A percentile compares a stretch with the other conserved stretches of the same genome.
Conservation (phyloP, 2,113 vertebrate genomes). For the Bujurquina vittata region DNA sequence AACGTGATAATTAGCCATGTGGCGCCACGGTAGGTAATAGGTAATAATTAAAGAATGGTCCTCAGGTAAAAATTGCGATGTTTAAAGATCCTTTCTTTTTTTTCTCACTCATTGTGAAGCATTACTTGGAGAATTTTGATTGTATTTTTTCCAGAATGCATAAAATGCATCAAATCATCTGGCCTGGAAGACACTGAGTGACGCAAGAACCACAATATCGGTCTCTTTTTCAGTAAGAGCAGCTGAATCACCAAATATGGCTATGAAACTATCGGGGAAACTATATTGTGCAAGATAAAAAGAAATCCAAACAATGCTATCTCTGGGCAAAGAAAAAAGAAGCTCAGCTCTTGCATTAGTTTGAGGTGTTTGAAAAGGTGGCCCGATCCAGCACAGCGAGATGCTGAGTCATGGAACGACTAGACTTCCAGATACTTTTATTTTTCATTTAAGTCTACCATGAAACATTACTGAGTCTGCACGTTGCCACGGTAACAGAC, state of each 20-base stretch:
- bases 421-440: not conserved
- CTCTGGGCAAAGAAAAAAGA: not conserved
- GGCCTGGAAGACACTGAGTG: not conserved
- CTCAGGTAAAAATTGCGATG: not conserved
- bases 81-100: not conserved
- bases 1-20: not conserved
- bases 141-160: too few species aligned
- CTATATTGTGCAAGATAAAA: not conserved
- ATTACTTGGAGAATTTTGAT: not conserved
- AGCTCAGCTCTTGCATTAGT: not conserved
- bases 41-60: not conserved
- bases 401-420: not conserved
- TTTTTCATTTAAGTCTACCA: constrained; percentile 1
- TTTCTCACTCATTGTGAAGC: not conserved
- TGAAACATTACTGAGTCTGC: constrained; percentile 3
- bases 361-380: not conserved
- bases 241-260: not conserved
- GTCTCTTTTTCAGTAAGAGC: not conserved
- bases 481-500: not conserved
- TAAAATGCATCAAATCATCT: not conserved
- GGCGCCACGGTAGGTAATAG: not conserved
- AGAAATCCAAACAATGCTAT: not conserved
- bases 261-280: not conserved
- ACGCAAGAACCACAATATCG: not conserved
- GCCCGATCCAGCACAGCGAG: not conserved